Percentiles rank a stretch among this genome's conserved stretches.
Evolutionary conservation across 2,888 invertebrate genomes (phyloP).

Genomic region (Lucinisca nassula): DNA sequence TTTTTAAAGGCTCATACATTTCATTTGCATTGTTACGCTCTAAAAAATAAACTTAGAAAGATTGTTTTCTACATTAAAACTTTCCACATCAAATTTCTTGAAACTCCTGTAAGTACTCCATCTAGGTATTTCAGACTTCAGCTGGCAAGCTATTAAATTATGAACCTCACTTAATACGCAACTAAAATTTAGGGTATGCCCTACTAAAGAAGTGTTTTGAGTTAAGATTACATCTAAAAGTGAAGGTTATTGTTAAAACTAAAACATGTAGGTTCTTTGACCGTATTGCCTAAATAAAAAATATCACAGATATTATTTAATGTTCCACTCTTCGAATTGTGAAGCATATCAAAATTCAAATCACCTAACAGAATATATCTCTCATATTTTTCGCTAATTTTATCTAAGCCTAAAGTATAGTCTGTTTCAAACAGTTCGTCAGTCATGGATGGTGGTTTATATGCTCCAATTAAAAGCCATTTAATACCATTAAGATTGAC

Average conservation of each 20-base stretch:
- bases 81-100: constrained; percentile 24
- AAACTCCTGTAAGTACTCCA: constrained; percentile 27
- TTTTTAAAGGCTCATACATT: constrained; percentile 14
- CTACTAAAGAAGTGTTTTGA: constrained; percentile 15
- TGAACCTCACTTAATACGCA: constrained; percentile 49
- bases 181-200: constrained; percentile 20
- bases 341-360: constrained; percentile 30
- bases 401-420: constrained; percentile 10
- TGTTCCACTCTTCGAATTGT: not conserved
- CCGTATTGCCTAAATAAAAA: constrained; percentile 31
- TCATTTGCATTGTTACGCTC: not conserved
- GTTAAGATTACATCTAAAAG: constrained; percentile 11
- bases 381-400: constrained; percentile 16
- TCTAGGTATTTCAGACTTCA: not conserved
- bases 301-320: constrained; percentile 30
- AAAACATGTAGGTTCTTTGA: constrained; percentile 21
- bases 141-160: not conserved
- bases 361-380: constrained; percentile 19
- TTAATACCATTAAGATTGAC: too few species aligned
- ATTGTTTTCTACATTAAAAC: constrained; percentile 14
- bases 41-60: not conserved
- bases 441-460: constrained; percentile 32
- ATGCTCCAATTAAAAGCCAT: constrained; percentile 37
- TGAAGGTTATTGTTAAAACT: not conserved
- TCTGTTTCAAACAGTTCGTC: not conserved